Evolutionary conservation across 2,797 vertebrate genomes (phyloP).

Genomic region (Myotis findleyi): DNA sequence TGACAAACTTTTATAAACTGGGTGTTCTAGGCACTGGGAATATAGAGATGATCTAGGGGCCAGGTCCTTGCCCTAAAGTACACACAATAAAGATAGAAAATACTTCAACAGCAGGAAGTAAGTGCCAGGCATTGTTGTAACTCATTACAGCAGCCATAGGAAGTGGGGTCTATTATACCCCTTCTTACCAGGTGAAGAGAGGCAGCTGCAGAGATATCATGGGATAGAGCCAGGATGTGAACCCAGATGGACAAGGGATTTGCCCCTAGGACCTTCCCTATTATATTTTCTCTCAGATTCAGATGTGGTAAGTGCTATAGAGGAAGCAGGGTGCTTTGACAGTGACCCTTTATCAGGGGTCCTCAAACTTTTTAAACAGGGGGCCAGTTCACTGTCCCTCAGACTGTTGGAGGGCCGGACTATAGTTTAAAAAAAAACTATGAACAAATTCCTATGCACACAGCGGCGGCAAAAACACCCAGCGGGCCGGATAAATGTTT

Average conservation of each 20-base stretch:
- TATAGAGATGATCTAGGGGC: neutral
- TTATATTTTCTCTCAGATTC: neutral
- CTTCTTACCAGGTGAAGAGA: neutral
- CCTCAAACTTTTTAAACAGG: too few relatives aligned
- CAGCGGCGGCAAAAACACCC: too few relatives aligned
- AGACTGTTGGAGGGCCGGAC: too few relatives aligned
- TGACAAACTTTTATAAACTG: neutral
- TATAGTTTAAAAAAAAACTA: too few relatives aligned
- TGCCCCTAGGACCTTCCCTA: neutral
- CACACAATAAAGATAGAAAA: neutral
- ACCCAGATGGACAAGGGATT: neutral
- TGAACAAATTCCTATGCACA: too few relatives aligned
- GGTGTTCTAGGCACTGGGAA: neutral
- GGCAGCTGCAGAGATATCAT: neutral
- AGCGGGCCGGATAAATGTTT: too few relatives aligned
- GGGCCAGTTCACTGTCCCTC: too few relatives aligned
- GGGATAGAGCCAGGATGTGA: neutral
- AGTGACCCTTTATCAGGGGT: neutral
- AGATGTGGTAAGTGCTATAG: neutral
- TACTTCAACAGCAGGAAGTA: neutral
- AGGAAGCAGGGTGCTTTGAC: neutral
- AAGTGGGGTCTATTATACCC: neutral
- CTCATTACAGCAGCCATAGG: neutral
- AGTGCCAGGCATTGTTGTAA: neutral
- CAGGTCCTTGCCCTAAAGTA: neutral